These are phyloP conservation scores for Himalopsyche kuldschensis DNA, from an alignment of 2,888 invertebrate genomes.

Conservation along the genomic window DNA sequence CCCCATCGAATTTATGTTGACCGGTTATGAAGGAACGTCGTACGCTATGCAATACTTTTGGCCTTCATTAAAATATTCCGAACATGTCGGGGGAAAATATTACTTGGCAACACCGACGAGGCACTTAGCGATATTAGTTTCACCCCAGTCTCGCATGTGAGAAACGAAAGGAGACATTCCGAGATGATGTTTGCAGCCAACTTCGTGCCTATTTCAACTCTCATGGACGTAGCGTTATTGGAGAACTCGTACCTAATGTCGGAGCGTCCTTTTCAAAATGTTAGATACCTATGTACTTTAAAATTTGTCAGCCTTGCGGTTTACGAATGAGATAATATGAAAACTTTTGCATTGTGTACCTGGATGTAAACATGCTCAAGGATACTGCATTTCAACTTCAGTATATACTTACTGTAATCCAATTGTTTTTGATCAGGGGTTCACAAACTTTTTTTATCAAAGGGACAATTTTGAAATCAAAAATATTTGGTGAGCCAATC, in stretches of 20 bases:
- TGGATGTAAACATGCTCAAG: neutral
- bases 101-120: neutral
- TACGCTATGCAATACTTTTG: neutral
- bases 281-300: neutral
- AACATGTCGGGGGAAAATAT: neutral
- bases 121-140: slow-evolving; percentile 33
- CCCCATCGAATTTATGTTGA: too few species aligned
- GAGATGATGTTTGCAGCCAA: slow-evolving; percentile 17
- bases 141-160: neutral
- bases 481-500: too few species aligned
- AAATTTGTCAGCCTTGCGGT: neutral
- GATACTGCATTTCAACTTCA: neutral
- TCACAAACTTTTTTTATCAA: too few species aligned
- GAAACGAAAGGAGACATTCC: slow-evolving; percentile 5
- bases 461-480: too few species aligned
- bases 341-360: neutral
- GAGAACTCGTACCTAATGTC: neutral
- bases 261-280: neutral
- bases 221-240: neutral
- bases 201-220: neutral
- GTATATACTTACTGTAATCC: too few species aligned
- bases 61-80: neutral
- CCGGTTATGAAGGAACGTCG: too few species aligned
- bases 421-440: too few species aligned
- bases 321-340: neutral